Percentiles rank a stretch among this genome's conserved stretches.
Conservation (phyloP, 2,797 vertebrate species). For the Allobates femoralis region DNA sequence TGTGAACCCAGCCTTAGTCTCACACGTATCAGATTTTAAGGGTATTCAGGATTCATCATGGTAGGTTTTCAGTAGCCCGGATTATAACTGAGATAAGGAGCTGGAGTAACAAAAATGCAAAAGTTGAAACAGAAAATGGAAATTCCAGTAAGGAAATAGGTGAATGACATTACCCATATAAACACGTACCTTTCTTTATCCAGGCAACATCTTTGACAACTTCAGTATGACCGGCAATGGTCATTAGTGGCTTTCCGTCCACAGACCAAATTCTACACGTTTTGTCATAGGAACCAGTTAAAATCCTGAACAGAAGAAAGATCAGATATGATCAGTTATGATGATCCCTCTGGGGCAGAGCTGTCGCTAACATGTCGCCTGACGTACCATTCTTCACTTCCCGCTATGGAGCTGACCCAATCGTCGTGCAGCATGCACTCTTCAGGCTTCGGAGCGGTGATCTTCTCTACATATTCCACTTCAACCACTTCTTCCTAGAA, state of each 20-base stretch:
- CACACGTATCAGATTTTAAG: no score
- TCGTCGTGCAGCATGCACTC: conserved; percentile 97
- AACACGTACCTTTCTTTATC: conserved; percentile 88
- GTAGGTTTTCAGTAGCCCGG: no score
- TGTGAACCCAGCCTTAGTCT: no score
- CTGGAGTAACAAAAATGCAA: no score
- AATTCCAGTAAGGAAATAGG: neutral
- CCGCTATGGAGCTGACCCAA: conserved; percentile 93
- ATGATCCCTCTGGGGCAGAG: neutral
- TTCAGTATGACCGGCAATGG: conserved; percentile 89
- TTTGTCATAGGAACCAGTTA: conserved; percentile 95
- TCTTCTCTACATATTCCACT: conserved; percentile 92
- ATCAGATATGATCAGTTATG: neutral
- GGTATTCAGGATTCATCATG: no score
- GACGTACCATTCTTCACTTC: conserved; percentile 89
- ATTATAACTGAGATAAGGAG: no score
- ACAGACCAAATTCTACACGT: conserved; percentile 92
- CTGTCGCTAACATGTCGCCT: neutral
- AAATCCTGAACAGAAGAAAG: conserved; percentile 82
- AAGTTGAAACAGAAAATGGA: neutral
- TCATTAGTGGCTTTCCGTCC: conserved; percentile 89
- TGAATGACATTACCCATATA: neutral
- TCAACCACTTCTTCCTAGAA: conserved; percentile 95
- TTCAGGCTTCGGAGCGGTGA: conserved; percentile 92
- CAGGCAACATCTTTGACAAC: conserved; percentile 96